Conservation (phyloP, 2,113 vertebrate genomes). For the Lepisosteus osseus region DNA sequence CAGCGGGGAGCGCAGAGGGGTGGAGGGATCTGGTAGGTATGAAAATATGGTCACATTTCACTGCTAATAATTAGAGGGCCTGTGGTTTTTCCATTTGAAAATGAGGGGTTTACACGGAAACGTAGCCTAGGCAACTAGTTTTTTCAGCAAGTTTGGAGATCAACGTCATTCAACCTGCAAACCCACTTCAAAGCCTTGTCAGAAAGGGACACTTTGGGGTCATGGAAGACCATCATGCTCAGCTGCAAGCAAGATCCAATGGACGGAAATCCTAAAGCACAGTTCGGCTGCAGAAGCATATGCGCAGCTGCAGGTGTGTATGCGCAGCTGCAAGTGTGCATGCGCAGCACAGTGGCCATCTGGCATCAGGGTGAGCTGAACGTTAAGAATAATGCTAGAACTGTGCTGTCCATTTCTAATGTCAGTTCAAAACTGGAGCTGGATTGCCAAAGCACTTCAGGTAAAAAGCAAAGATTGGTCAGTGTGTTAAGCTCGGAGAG, state of each 20-base stretch:
- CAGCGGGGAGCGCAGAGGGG: slow-evolving; percentile 3
- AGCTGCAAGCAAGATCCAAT: too few relatives aligned
- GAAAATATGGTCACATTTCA: slow-evolving; percentile 16
- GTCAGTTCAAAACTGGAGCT: too few relatives aligned
- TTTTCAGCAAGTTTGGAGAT: neutral
- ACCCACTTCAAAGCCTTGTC: neutral
- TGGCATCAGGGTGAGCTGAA: too few relatives aligned
- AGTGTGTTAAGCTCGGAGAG: too few relatives aligned
- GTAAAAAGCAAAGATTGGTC: too few relatives aligned
- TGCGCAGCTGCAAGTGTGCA: neutral
- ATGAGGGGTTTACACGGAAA: slow-evolving; percentile 17
- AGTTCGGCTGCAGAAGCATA: too few relatives aligned
- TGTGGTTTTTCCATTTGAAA: slow-evolving; percentile 16
- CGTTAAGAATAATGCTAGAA: too few relatives aligned
- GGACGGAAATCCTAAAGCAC: too few relatives aligned
- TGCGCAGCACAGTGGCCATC: too few relatives aligned
- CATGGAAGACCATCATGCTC: neutral
- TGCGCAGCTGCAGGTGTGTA: too few relatives aligned
- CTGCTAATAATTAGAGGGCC: slow-evolving; percentile 18
- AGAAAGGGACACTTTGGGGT: neutral
- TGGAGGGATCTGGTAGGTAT: neutral
- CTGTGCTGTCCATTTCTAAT: too few relatives aligned
- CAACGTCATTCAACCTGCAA: neutral
- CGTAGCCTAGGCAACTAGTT: neutral
- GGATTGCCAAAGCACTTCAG: too few relatives aligned